Percentiles rank a stretch among this genome's conserved stretches.
Conservation (phyloP, 1,140 invertebrate species). For the Drosophila bocqueti region DNA sequence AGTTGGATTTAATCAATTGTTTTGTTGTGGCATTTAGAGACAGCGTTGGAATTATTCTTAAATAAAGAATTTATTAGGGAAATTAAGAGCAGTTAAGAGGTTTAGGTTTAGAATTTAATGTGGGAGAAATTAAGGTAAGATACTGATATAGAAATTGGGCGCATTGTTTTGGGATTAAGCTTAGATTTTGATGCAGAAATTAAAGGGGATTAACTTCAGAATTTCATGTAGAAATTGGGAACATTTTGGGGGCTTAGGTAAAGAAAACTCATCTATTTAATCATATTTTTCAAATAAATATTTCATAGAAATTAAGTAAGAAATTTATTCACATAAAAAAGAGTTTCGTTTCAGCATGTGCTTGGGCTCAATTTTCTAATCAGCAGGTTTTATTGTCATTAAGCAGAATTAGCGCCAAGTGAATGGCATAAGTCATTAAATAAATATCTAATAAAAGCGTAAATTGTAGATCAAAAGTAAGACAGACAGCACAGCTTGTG, state of each 20-base stretch:
- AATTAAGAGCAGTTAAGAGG: background rate
- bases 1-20: conserved; percentile 22
- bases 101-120: background rate
- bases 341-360: background rate
- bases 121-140: background rate
- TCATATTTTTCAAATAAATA: background rate
- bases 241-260: no score
- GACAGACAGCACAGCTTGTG: background rate
- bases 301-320: background rate
- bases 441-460: background rate
- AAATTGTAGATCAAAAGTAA: background rate
- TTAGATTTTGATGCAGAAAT: background rate
- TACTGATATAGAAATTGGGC: background rate
- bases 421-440: conserved; percentile 3
- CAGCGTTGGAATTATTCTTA: no score
- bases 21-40: background rate
- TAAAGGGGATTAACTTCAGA: background rate
- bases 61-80: background rate
- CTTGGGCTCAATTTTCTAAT: background rate
- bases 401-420: background rate
- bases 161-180: no score
- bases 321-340: background rate
- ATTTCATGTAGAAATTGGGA: background rate
- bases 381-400: background rate
- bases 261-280: background rate